Percentiles rank a stretch among this genome's conserved stretches.
These are phyloP conservation scores for Smithornis capensis DNA, from an alignment of 2,113 vertebrate species.

Conservation along the genomic window DNA sequence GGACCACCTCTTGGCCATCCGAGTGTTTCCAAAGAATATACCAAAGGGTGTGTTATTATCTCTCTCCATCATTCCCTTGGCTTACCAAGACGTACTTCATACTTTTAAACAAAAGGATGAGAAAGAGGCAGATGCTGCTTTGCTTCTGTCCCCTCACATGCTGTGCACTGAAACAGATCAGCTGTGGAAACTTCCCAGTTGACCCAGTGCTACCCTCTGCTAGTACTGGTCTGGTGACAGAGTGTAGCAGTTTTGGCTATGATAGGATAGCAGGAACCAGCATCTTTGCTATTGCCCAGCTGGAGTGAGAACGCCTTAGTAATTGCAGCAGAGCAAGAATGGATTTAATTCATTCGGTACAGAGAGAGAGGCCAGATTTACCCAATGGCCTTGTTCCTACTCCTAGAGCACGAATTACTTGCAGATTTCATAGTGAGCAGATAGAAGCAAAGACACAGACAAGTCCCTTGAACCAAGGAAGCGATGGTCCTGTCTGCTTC, in stretches of 20 bases:
- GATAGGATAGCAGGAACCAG: background rate
- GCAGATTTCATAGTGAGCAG: background rate
- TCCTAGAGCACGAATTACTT: background rate
- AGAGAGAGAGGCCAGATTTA: background rate
- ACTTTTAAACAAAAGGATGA: background rate
- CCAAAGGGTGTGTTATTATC: slow-evolving; percentile 34
- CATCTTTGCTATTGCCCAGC: background rate
- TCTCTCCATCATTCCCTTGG: background rate
- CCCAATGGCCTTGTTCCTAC: background rate
- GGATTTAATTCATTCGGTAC: background rate
- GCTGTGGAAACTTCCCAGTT: background rate
- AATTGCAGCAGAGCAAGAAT: background rate
- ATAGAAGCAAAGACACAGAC: background rate
- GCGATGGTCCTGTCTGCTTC: background rate
- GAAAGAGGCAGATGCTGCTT: background rate
- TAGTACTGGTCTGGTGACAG: background rate
- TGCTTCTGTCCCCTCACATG: background rate
- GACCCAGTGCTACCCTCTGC: background rate
- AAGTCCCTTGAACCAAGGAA: slow-evolving; percentile 11
- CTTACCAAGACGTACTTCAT: background rate
- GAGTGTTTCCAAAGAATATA: background rate
- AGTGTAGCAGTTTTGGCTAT: rapidly evolving
- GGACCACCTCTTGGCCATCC: background rate
- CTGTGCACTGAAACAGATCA: background rate
- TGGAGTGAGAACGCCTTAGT: background rate